phyloP scores from a whole-genome alignment of 2,888 invertebrate species.

The Diaperis boleti region DNA sequence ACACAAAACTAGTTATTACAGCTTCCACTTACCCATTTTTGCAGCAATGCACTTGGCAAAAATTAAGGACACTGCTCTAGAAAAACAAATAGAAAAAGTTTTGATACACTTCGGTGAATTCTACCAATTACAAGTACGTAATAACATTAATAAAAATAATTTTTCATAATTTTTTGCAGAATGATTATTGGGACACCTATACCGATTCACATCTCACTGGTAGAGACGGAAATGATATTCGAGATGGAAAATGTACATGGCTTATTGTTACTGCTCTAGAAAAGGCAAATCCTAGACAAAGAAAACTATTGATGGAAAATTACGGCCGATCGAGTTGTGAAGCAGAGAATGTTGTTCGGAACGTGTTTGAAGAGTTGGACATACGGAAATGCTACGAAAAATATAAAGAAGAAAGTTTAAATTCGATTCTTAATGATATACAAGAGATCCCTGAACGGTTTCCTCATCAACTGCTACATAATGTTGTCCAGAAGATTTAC shows the following conservation, averaged over 20 bases:
- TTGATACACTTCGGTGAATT: constrained; percentile 92
- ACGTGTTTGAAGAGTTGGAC: constrained; percentile 81
- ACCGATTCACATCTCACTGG: constrained; percentile 88
- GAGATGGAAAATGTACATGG: constrained; percentile 98
- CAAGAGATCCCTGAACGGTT: constrained; percentile 85
- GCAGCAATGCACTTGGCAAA: constrained; percentile 89
- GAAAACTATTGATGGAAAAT: constrained; percentile 78
- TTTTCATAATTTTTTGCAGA: constrained; percentile 66
- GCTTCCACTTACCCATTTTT: constrained; percentile 92
- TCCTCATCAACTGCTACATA: constrained; percentile 85
- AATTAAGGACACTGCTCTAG: constrained; percentile 80
- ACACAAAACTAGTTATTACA: constrained; percentile 93
- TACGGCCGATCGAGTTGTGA: constrained; percentile 79
- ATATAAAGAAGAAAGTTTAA: constrained; percentile 87
- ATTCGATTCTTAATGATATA: constrained; percentile 84
- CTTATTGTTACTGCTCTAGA: constrained; percentile 89
- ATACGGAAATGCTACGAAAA: constrained; percentile 81
- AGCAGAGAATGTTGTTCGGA: constrained; percentile 77
- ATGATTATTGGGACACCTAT: constrained; percentile 92
- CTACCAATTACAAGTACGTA: constrained; percentile 88
- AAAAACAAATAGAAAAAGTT: constrained; percentile 86
- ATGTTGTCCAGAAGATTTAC: constrained; percentile 53
- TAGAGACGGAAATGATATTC: constrained; percentile 91
- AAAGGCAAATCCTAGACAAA: constrained; percentile 78
- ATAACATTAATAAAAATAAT: constrained; percentile 1